Evolutionary conservation across 2,888 invertebrate genomes (phyloP).

Genomic region (Strigamia maritima): DNA sequence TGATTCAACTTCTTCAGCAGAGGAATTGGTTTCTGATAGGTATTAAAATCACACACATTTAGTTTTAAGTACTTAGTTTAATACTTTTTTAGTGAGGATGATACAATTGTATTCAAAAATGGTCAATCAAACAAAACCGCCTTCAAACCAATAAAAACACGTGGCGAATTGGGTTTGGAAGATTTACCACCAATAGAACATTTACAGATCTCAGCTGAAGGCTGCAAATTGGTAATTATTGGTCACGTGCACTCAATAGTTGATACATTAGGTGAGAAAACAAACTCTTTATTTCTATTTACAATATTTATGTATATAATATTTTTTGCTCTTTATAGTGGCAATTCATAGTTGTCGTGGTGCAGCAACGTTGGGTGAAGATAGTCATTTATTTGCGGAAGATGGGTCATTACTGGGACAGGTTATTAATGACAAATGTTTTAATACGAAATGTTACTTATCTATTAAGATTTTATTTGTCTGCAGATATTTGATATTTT

Average conservation of each 20-base stretch:
- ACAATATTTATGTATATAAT: not conserved
- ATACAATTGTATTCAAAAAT: not conserved
- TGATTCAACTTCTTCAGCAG: not conserved
- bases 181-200: slow-evolving; percentile 79
- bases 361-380: slow-evolving; percentile 76
- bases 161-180: slow-evolving; percentile 62
- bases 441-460: not conserved
- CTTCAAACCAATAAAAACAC: not conserved
- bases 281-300: slow-evolving; percentile 10
- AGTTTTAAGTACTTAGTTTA: too few relatives aligned
- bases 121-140: not conserved
- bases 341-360: slow-evolving; percentile 69
- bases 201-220: slow-evolving; percentile 71
- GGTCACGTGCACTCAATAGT: slow-evolving; percentile 70
- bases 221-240: slow-evolving; percentile 69
- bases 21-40: not conserved
- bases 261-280: slow-evolving; percentile 61
- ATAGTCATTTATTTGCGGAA: slow-evolving; percentile 80
- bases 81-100: not conserved
- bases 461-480: not conserved
- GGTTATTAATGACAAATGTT: not conserved
- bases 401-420: slow-evolving; percentile 56
- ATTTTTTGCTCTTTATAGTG: slow-evolving; percentile 59
- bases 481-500: slow-evolving; percentile 78
- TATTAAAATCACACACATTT: too few relatives aligned